Evolutionary conservation across 2,888 invertebrate genomes (phyloP), one percentile per base, ranked within the genome.

Genomic region (Orchesella flavescens): DNA sequence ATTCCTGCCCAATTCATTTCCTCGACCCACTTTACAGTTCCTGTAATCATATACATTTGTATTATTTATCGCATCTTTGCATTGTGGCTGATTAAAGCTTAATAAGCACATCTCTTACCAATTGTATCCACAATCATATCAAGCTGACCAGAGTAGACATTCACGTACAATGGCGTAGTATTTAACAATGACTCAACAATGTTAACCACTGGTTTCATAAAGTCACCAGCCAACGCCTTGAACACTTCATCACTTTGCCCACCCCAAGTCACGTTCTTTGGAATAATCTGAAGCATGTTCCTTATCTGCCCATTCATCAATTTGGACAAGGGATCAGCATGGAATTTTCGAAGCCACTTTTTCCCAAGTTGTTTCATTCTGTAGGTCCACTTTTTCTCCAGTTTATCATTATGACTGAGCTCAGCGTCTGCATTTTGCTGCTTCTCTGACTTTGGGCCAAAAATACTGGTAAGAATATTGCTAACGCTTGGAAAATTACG

Each of bases 51-150:
- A 61, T 5, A 74, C n/a, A 7, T 34, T 34, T 34, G 34, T 34
- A 15, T 59, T 69, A 53, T 34, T 4, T 7, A 7, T 34, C 34
- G 3, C 7, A 34, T 34, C 34, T 34, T 46, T n/a, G 21, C 17
- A 19, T 19, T 3, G 19, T 17, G 4, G 2, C n/a, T 10, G 23
- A 10, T 44, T 46, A 44, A 53, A 46, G 15, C 23, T 34, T 7
- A 46, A 34, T 34, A 66, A 24, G 21, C 3, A n/a, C 24, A 21
- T 24, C n/a, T 34, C 21, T 91, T 92, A 93, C 96, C 96, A 86
- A 94, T 93, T 17, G 95, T 95, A 88, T 94, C 94, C 85, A 95
- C 95, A 89, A 96, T 96, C 19, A 96, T 92, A 90, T 97, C 96
- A 85, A 96, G 91, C 89, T 96, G 95, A 44, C 95, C 96, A 86